phyloP scores from a whole-genome alignment of 2,113 vertebrate genomes.

The Hemibagrus wyckioides region DNA sequence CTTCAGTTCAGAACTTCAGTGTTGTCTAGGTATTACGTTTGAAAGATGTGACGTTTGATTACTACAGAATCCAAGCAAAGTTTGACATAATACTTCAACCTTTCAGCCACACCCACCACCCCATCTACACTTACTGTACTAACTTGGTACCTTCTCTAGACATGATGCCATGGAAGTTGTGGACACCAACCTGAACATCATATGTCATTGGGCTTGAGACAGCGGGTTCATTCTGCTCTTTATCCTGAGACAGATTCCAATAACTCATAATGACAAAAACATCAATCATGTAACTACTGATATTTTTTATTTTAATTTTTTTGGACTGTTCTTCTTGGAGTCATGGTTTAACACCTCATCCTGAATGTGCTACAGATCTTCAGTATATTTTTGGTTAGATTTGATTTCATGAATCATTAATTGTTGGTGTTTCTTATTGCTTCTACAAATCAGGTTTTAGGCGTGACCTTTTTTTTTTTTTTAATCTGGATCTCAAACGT shows the following conservation, averaged over 20 bases:
- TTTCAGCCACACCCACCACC: conserved; percentile 74
- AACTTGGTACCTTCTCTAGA: conserved; percentile 90
- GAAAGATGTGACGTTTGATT: neutral
- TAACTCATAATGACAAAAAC: neutral
- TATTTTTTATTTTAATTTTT: too few species aligned
- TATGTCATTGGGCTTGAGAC: conserved; percentile 80
- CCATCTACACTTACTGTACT: conserved; percentile 83
- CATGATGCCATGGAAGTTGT: conserved; percentile 92
- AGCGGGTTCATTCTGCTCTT: conserved; percentile 90
- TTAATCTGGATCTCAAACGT: neutral
- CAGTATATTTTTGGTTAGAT: neutral
- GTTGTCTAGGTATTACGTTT: neutral
- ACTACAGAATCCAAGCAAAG: neutral
- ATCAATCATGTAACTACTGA: neutral
- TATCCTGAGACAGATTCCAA: conserved; percentile 78
- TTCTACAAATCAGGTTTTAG: neutral
- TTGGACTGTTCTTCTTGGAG: neutral
- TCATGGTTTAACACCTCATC: neutral
- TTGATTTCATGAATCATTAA: neutral
- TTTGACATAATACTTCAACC: neutral
- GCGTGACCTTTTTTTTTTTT: neutral
- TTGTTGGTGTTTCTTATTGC: neutral
- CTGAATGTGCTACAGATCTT: neutral
- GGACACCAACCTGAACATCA: conserved; percentile 93
- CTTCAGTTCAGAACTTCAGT: neutral